These are phyloP conservation scores for Automeris io DNA, from an alignment of 2,888 invertebrate genomes.

Conservation along the genomic window DNA sequence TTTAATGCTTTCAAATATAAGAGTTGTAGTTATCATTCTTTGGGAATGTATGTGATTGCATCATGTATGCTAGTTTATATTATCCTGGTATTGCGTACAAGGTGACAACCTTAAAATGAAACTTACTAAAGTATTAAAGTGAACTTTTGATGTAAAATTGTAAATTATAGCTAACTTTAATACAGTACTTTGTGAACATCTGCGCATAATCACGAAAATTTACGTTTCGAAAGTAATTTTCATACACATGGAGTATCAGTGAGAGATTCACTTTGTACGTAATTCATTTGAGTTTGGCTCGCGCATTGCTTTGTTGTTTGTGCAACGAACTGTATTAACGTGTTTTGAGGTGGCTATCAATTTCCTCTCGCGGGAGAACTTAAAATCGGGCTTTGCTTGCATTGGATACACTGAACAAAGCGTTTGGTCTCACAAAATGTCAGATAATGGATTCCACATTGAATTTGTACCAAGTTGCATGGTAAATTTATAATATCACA, in stretches of 20 bases:
- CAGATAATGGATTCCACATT: no score
- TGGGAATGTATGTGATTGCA: no score
- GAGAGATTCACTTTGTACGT: conserved; percentile 24
- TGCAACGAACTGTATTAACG: conserved; percentile 23
- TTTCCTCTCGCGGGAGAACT: conserved; percentile 2
- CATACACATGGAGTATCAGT: conserved; percentile 12
- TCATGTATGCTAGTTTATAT: no score
- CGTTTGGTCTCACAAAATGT: background rate
- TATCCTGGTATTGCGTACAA: no score
- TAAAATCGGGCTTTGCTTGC: background rate
- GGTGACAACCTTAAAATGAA: background rate
- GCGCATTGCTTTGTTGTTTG: conserved; percentile 27
- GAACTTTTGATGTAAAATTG: background rate
- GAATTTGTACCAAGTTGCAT: no score
- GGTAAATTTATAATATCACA: no score
- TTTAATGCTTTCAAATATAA: no score
- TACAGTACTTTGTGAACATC: background rate
- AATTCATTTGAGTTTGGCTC: conserved; percentile 24
- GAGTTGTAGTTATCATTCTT: no score
- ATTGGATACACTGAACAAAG: conserved; percentile 3
- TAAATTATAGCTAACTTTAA: background rate
- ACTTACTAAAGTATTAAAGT: background rate
- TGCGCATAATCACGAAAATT: background rate
- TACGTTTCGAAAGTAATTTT: background rate
- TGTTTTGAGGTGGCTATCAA: conserved; percentile 14